Percentiles rank a stretch among this genome's conserved stretches.
Evolutionary conservation across 2,888 invertebrate species (phyloP).

Genomic region (Oscheius onirici): DNA sequence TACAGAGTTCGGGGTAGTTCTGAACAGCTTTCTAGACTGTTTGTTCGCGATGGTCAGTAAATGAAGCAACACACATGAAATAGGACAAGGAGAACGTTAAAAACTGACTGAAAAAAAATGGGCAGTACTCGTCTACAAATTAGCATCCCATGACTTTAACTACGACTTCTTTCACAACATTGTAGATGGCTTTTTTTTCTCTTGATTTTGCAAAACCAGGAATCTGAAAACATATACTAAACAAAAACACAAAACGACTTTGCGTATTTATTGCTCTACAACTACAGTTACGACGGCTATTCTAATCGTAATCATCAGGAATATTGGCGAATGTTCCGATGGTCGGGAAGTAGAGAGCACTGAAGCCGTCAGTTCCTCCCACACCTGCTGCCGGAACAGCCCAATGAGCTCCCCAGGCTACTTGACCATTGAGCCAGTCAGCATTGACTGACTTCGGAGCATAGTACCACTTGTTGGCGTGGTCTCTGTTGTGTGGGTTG

Average conservation of each 20-base stretch:
- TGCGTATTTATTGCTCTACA: not conserved
- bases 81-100: too few species aligned
- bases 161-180: too few species aligned
- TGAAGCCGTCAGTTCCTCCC: slow-evolving; percentile 65
- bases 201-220: too few species aligned
- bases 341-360: slow-evolving; percentile 62
- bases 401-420: slow-evolving; percentile 63
- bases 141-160: too few species aligned
- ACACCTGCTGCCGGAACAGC: slow-evolving; percentile 65
- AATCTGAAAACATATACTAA: not conserved
- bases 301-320: slow-evolving; percentile 66
- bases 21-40: too few species aligned
- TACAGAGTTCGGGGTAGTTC: too few species aligned
- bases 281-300: not conserved
- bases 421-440: slow-evolving; percentile 62
- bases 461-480: slow-evolving; percentile 62
- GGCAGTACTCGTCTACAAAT: too few species aligned
- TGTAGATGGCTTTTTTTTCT: too few species aligned
- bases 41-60: too few species aligned
- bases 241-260: not conserved
- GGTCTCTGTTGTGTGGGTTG: slow-evolving; percentile 61
- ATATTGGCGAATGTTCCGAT: slow-evolving; percentile 66
- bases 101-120: too few species aligned
- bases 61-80: too few species aligned
- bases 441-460: slow-evolving; percentile 55